Base-by-base conservation (phyloP, 2,113 vertebrate genomes). In the Pantherophis guttatus region DNA sequence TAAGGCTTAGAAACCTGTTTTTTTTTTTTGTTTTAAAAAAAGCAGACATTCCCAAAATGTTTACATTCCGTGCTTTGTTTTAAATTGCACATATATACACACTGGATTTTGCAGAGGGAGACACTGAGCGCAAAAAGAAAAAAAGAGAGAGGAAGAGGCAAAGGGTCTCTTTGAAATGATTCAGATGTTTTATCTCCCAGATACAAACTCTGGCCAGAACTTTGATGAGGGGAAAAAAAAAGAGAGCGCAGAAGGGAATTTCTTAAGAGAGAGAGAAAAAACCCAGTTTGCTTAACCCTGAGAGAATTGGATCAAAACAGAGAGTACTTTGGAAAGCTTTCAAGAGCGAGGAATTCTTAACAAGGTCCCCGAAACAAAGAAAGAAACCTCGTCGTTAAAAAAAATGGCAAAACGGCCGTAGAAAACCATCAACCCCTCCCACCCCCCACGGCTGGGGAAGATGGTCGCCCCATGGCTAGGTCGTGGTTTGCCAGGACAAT, bases 341-440 rank as follows among this genome's bases (percentile, higher is more conserved):
- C 93, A 91, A 62, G 87, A 54, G 55, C 15, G 2, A 50, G 70
- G 55, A 89, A 39, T 94, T 50, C 57, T n/a, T 33, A 65, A 70
- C 8, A 13, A n/a, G 4, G 8, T 86, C 33, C 50, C 44, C 29
- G 4, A 4, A 70, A 39, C 29, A 4, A 55, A 23, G 21, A 19
- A 57, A 24, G 48, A 7, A 50, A 52, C n/a, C 1, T 87, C 13
- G 39, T 62, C 54, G 8, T 57, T 54, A 29, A 21, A 52, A 23
- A 50, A 3, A 1, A 8, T 3, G 33, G 55, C 55, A 8, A 24
- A 26, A 26, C 0, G 8, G 75, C 17, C 1, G 13, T 75, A 6
- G 5, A 17, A 33, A n/a, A 8, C n/a, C 1, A 2, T 75, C 70
- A 33, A 6, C 6, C 48, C 5, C 48, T 0, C 5, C 44, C 44